Base-by-base conservation (phyloP, 2,888 invertebrate genomes). In the Apamea sordens region DNA sequence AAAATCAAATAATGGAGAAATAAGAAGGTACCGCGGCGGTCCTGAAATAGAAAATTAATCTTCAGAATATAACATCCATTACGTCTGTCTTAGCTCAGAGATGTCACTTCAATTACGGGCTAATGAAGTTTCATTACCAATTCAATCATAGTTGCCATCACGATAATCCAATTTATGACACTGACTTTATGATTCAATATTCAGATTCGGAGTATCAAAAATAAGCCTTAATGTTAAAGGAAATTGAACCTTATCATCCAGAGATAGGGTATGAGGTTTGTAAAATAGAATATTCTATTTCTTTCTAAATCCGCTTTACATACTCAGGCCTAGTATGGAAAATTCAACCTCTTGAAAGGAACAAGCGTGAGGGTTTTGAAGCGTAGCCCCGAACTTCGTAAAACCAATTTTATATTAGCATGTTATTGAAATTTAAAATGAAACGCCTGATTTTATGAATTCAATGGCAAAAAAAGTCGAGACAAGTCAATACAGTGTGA, bases 391-490 rank as follows among this genome's bases (percentile, higher is more conserved):
- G 68, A 86, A 88, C 77, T 88, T 82, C 76, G 84, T 79, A 78
- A 80, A 88, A 85, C 77, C 83, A 89, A 89, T 89, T 89, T 80
- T 68, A 79, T 80, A 89, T 89, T 89, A 83, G 86, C 88, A 89
- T 89, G 82, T 89, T 88, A 88, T 88, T 89, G 81, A 86, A 85
- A 85, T 89, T 88, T 86, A 78, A 86, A 89, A 88, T 81, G 71
- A n/a, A 64, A 67, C 32, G 63, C 69, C 71, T 77, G 67, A 76
- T 88, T 88, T 76, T 70, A 74, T 61, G 64, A 65, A 82, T 80
- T 79, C 75, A 78, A 76, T 76, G 74, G 65, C 28, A 65, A 63
- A 73, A 73, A 76, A 86, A 61, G 36, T 65, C n/a, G 24, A 64
- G 71, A 72, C 41, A 77, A 74, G 61, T 74, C 67, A 77, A 71